Evolutionary conservation across 2,888 invertebrate species (phyloP).

Genomic region (Perithous albicinctus): DNA sequence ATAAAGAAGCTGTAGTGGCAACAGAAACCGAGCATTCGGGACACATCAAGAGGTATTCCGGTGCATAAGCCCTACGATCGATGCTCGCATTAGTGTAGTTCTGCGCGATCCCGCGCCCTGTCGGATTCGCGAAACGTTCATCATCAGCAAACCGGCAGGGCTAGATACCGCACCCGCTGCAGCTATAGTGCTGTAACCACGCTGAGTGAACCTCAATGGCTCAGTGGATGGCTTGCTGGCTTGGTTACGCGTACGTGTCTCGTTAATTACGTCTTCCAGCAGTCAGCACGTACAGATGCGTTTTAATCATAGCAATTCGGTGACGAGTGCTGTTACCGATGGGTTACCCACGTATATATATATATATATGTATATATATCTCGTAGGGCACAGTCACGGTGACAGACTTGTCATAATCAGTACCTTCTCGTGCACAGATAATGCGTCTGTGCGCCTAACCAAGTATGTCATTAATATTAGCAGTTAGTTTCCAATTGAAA

Average conservation of each 20-base stretch:
- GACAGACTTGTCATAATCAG: neutral
- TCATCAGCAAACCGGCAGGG: slow-evolving; percentile 57
- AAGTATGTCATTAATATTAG: neutral
- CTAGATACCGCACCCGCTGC: no score
- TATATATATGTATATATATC: neutral
- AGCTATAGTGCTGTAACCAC: slow-evolving; percentile 33
- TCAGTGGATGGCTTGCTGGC: slow-evolving; percentile 50
- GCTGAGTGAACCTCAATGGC: slow-evolving; percentile 50
- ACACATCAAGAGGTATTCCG: slow-evolving; percentile 49
- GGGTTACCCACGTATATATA: no score
- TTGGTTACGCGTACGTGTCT: slow-evolving; percentile 59
- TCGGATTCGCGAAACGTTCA: slow-evolving; percentile 60
- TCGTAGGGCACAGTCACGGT: neutral
- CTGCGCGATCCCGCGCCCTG: slow-evolving; percentile 45
- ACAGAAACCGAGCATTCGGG: slow-evolving; percentile 27
- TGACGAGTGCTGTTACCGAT: slow-evolving; percentile 17
- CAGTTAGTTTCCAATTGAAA: neutral
- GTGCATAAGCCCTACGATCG: slow-evolving; percentile 60
- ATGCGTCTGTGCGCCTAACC: neutral
- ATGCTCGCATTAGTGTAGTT: slow-evolving; percentile 56
- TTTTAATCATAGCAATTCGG: slow-evolving; percentile 55
- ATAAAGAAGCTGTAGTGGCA: slow-evolving; percentile 21
- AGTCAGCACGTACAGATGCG: slow-evolving; percentile 50
- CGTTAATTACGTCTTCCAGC: slow-evolving; percentile 64
- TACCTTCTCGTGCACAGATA: neutral